phyloP scores from a whole-genome alignment of 2,888 invertebrate genomes.

The Oxycera nigricornis region DNA sequence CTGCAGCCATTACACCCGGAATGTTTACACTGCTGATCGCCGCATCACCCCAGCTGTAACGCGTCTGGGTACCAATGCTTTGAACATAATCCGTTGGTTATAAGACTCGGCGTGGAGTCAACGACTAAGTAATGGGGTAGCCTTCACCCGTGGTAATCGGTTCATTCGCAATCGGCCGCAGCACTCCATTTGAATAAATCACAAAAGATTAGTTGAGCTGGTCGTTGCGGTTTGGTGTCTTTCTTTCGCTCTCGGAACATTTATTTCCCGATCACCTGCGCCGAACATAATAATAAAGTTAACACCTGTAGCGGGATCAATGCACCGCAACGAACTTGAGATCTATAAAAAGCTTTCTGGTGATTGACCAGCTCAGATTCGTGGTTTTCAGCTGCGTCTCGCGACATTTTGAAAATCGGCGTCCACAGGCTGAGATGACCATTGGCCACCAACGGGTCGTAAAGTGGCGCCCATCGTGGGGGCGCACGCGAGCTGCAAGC shows the following conservation, averaged over 20 bases:
- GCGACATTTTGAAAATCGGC: background rate
- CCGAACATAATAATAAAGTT: constrained; percentile 16
- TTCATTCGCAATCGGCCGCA: constrained; percentile 24
- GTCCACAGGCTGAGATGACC: background rate
- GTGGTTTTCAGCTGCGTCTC: background rate
- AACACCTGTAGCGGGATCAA: constrained; percentile 39
- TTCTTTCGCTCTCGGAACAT: constrained; percentile 27
- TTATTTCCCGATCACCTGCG: constrained; percentile 36
- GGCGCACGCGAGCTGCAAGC: background rate
- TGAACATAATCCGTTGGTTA: background rate
- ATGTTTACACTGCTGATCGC: no score
- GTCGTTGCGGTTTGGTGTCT: constrained; percentile 14
- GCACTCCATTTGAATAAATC: constrained; percentile 34
- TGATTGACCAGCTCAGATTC: constrained; percentile 8
- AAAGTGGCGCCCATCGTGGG: background rate
- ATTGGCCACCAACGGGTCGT: background rate
- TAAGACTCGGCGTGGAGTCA: background rate
- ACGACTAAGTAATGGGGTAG: constrained; percentile 4
- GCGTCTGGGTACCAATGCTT: no score
- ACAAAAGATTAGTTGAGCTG: constrained; percentile 20
- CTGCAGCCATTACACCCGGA: no score
- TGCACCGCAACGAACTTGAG: constrained; percentile 41
- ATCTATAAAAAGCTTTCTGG: constrained; percentile 31
- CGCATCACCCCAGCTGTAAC: no score
- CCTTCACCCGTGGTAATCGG: constrained; percentile 26